phyloP scores from a whole-genome alignment of 2,113 vertebrate genomes.

The Numenius arquata region DNA sequence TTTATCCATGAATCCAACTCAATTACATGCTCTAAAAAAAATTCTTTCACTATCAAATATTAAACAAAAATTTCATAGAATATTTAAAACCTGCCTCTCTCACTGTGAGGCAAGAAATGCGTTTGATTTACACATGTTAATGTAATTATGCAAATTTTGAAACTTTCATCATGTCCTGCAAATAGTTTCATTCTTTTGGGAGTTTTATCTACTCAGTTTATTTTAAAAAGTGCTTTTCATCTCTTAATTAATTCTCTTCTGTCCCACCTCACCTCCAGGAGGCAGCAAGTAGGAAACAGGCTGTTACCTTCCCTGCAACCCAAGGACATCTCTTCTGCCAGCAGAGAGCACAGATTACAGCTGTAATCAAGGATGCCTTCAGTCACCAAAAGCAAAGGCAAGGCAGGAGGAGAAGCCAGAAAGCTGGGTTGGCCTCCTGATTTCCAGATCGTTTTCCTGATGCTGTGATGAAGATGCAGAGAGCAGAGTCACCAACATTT shows the following conservation, averaged over 20 bases:
- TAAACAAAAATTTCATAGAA: background rate
- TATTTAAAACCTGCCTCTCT: background rate
- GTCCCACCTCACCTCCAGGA: background rate
- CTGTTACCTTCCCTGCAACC: background rate
- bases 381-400: background rate
- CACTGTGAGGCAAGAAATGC: background rate
- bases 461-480: background rate
- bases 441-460: background rate
- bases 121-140: constrained; percentile 16
- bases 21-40: constrained; percentile 30
- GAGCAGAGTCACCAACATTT: background rate
- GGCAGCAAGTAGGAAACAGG: background rate
- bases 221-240: background rate
- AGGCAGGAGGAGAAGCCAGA: background rate
- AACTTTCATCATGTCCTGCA: background rate
- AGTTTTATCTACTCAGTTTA: background rate
- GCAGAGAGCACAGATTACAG: background rate
- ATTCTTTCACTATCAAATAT: constrained; percentile 15
- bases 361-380: background rate
- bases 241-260: background rate
- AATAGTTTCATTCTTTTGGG: background rate
- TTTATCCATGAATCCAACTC: constrained; percentile 31
- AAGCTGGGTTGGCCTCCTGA: background rate
- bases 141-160: constrained; percentile 10
- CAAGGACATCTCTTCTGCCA: background rate